These are phyloP conservation scores for Catalaphyllia jardinei DNA, from an alignment of 64 coral and sea anemone species.

Conservation along the genomic window DNA sequence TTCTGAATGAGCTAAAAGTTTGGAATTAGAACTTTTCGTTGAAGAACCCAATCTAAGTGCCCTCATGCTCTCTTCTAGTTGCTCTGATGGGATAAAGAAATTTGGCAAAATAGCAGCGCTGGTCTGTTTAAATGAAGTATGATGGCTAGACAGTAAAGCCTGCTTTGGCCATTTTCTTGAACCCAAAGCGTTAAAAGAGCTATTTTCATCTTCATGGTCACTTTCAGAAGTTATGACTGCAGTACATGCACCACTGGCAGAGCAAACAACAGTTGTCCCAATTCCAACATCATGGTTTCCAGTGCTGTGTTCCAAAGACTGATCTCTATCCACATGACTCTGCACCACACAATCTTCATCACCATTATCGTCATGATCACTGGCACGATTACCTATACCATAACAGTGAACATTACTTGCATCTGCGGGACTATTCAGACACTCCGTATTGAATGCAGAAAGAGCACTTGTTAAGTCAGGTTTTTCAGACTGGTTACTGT, in stretches of 20 bases:
- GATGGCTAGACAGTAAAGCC: neutral
- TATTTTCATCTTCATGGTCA: neutral
- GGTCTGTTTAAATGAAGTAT: neutral
- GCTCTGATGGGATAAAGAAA: slow-evolving; percentile 83
- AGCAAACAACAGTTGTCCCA: neutral
- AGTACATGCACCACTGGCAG: neutral
- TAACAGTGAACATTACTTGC: neutral
- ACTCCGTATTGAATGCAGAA: neutral
- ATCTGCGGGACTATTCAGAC: neutral
- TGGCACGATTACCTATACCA: neutral
- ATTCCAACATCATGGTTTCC: neutral
- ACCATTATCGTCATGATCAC: neutral
- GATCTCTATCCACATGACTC: neutral
- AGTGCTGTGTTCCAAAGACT: neutral
- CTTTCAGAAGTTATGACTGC: neutral
- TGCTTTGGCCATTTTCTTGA: slow-evolving; percentile 25
- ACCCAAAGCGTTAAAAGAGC: neutral
- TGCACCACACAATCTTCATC: neutral
- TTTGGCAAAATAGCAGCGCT: slow-evolving; percentile 46
- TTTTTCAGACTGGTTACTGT: neutral
- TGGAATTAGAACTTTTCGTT: slow-evolving; percentile 25
- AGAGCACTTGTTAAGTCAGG: neutral
- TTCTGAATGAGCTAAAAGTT: slow-evolving; percentile 58
- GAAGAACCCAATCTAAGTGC: slow-evolving; percentile 56
- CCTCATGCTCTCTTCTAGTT: slow-evolving; percentile 83